Percentiles rank a stretch among this genome's conserved stretches.
These are phyloP conservation scores for Entomyzon cyanotis DNA, from an alignment of 2,113 vertebrate species.

Conservation along the genomic window DNA sequence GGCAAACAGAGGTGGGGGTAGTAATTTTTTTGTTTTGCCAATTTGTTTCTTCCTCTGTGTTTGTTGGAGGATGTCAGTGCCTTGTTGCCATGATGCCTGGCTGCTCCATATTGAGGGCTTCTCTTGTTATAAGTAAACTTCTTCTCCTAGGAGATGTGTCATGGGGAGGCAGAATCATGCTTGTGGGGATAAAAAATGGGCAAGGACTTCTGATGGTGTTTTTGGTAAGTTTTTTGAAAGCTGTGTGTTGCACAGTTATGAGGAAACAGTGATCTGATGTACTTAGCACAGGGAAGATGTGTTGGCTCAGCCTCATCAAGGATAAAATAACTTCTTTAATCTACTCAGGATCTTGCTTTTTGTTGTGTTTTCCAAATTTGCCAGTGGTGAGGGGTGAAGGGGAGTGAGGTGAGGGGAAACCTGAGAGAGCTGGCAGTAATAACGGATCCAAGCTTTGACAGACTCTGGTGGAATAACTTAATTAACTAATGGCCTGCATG, in stretches of 20 bases:
- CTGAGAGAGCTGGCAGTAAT: slow-evolving; percentile 21
- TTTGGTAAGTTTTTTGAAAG: not conserved
- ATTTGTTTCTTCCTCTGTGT: not conserved
- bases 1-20: not conserved
- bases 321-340: not conserved
- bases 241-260: not conserved
- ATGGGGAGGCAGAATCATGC: not conserved
- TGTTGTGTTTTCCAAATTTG: slow-evolving; percentile 12
- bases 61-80: not conserved
- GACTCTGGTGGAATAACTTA: slow-evolving; percentile 54
- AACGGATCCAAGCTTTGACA: slow-evolving; percentile 48
- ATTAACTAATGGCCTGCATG: slow-evolving; percentile 74
- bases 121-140: not conserved
- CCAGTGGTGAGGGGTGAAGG: not conserved
- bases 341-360: not conserved
- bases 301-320: not conserved
- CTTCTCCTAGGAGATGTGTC: not conserved
- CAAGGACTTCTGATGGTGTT: not conserved
- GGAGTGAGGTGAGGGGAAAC: not conserved
- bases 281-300: not conserved
- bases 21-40: not conserved
- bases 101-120: not conserved
- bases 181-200: not conserved
- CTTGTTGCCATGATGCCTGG: not conserved
- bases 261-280: not conserved